A percentile compares a stretch with the other conserved stretches of the same genome.
Evolutionary conservation across 2,113 vertebrate species (phyloP).

Genomic region (Pitta sordida): DNA sequence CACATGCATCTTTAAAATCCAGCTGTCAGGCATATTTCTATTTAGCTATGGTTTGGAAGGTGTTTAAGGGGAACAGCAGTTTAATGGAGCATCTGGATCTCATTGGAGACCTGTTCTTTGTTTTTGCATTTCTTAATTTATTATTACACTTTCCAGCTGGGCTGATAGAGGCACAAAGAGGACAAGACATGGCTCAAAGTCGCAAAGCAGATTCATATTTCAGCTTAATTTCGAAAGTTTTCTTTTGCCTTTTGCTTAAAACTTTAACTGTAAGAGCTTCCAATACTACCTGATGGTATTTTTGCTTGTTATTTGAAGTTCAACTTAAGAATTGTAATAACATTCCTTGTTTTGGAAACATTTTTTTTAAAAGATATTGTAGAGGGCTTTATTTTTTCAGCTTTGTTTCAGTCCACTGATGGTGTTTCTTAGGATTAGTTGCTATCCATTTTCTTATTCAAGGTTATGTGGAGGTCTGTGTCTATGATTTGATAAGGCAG

Average conservation of each 20-base stretch:
- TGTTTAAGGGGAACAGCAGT: background rate
- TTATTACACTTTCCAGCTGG: slow-evolving; percentile 1
- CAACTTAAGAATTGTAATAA: background rate
- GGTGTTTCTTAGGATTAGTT: background rate
- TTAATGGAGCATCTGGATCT: slow-evolving; percentile 40
- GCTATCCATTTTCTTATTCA: background rate
- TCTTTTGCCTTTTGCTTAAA: background rate
- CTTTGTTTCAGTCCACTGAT: background rate
- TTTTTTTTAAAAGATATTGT: background rate
- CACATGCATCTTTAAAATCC: background rate
- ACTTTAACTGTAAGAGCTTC: background rate
- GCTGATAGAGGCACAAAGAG: background rate
- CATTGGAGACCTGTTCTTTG: background rate
- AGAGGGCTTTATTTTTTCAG: background rate
- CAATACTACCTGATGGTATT: background rate
- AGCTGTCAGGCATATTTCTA: background rate
- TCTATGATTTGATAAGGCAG: background rate
- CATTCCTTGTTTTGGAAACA: background rate
- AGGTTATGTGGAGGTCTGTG: background rate
- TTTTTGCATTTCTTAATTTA: slow-evolving; percentile 7
- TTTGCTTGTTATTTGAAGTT: background rate
- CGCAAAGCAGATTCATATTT: background rate
- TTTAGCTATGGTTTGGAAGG: slow-evolving; percentile 13
- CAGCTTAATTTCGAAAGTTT: background rate
- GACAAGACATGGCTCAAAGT: background rate